Base-by-base conservation (phyloP, 2,113 vertebrate species). In the Hyla sarda region DNA sequence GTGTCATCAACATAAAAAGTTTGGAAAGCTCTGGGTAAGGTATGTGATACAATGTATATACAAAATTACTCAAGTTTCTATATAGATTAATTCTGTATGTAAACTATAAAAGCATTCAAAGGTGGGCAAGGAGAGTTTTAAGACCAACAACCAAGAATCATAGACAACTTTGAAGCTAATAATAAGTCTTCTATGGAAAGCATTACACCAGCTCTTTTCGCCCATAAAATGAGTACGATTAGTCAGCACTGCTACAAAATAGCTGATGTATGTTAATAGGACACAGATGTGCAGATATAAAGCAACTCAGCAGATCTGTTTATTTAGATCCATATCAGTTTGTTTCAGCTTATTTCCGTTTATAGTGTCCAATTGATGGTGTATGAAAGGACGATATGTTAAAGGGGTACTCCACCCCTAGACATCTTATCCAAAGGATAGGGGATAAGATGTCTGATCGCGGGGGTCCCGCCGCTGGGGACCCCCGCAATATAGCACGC, bases 201-300 rank as follows among this genome's bases (percentile, higher is more conserved):
- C 67, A 23, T 71, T 41, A 23, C 67, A 71, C 34, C 34, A 41
- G 67, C 67, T 71, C 41, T 71, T 71, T 71, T 10, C 41, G 9
- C 41, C 67, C 34, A 71, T 71, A 41, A 71, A 71, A 71, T 71
- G 67, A 71, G 21, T 11, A 71, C 67, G 41, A 71, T 71, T 71
- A 71, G 37, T 71, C 34, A 41, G 34, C 19, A 41, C 34, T 71
- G 65, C 34, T 37, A 71, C 7, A 71, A 41, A 71, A 71, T 17
- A 71, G 67, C 67, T 71, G 67, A 71, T 71, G 67, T 71, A 41
- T 41, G 67, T 21, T 41, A 34, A 69, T 69, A 69, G 65, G 23
- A 41, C 17, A 71, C 67, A 71, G 67, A 71, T 71, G 67, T 71
- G 67, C 67, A 1, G 32, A 67, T 67, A 67, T 10, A 67, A 34